Percentiles rank a stretch among this genome's conserved stretches.
These are phyloP conservation scores for Tangachromis dhanisi DNA, from an alignment of 2,113 vertebrate genomes.

Conservation along the genomic window DNA sequence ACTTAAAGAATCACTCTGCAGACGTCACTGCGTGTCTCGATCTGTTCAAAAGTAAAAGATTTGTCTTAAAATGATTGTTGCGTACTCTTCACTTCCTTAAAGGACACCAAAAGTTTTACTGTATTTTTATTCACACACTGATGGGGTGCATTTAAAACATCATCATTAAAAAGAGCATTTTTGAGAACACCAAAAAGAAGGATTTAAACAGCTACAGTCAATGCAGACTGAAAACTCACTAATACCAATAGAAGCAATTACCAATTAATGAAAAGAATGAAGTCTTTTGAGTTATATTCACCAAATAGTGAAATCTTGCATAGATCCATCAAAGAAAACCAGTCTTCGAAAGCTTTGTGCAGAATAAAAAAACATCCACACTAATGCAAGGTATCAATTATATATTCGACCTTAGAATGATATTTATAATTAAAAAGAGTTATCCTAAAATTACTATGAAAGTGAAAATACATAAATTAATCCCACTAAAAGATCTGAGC, in stretches of 20 bases:
- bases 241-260: not conserved
- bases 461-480: not conserved
- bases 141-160: not conserved
- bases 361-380: not conserved
- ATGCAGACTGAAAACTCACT: accelerated
- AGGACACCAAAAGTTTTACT: not conserved
- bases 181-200: not conserved
- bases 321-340: not conserved
- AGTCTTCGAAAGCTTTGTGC: not conserved
- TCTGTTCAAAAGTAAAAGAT: not conserved
- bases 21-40: accelerated
- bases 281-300: not conserved
- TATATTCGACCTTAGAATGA: not conserved
- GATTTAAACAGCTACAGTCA: not conserved
- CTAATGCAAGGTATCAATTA: not conserved
- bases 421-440: not conserved
- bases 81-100: not conserved
- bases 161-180: accelerated
- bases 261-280: not conserved
- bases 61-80: not conserved
- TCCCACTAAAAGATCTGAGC: not conserved
- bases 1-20: not conserved
- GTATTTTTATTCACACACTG: not conserved
- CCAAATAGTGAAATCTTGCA: not conserved
- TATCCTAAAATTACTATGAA: not conserved